A percentile compares a stretch with the other conserved stretches of the same genome.
phyloP scores from a whole-genome alignment of 2,888 invertebrate species.

The Lysandra bellargus region DNA sequence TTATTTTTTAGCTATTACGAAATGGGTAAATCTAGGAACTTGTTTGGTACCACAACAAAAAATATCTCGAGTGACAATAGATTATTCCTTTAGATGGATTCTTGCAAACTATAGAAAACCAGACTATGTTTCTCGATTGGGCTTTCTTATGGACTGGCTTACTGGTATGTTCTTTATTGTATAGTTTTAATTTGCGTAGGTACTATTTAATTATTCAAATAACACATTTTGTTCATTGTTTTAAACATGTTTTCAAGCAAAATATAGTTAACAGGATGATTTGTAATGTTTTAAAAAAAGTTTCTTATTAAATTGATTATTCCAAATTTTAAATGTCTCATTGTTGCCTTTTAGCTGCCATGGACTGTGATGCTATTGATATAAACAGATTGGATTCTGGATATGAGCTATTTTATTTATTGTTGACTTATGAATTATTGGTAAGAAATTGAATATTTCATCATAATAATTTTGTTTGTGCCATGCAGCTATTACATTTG shows the following conservation, averaged over 20 bases:
- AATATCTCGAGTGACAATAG: conserved; percentile 59
- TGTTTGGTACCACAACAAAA: conserved; percentile 65
- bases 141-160: conserved; percentile 69
- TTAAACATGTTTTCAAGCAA: too few relatives aligned
- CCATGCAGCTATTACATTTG: not conserved
- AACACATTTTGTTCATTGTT: not conserved
- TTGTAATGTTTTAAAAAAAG: not conserved
- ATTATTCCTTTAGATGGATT: conserved; percentile 68
- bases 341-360: conserved; percentile 54
- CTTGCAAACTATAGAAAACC: conserved; percentile 59
- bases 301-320: not conserved
- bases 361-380: conserved; percentile 67
- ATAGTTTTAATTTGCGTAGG: not conserved
- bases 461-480: too few relatives aligned
- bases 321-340: not conserved
- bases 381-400: conserved; percentile 61
- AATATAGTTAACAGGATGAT: too few relatives aligned
- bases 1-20: conserved; percentile 61
- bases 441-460: conserved; percentile 51
- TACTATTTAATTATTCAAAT: too few relatives aligned
- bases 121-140: conserved; percentile 56
- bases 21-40: conserved; percentile 67
- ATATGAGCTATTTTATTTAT: conserved; percentile 69
- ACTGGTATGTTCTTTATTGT: conserved; percentile 55
- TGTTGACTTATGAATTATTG: conserved; percentile 63